A percentile compares a stretch with the other conserved stretches of the same genome.
Conservation (phyloP, 2,113 vertebrate genomes). For the Fregata magnificens region DNA sequence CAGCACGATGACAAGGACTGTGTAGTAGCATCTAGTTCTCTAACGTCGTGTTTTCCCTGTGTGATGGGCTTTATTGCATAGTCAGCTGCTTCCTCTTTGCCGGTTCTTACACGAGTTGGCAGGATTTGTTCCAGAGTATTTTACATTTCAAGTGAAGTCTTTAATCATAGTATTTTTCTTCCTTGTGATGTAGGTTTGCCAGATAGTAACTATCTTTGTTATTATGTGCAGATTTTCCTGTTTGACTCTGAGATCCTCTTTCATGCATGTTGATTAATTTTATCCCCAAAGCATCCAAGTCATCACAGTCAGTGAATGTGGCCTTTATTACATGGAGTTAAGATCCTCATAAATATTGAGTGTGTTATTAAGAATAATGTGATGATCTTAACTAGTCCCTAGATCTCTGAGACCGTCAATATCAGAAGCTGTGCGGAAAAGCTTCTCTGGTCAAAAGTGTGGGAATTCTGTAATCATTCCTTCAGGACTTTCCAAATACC, state of each 20-base stretch:
- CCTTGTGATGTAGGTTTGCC: conserved; percentile 21
- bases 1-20: neutral
- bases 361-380: conserved; percentile 8
- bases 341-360: conserved; percentile 46
- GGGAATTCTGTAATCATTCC: neutral
- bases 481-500: neutral
- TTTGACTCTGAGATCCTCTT: conserved; percentile 33
- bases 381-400: neutral
- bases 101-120: neutral
- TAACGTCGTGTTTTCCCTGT: neutral
- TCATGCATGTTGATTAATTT: conserved; percentile 54
- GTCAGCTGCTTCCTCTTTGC: neutral
- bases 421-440: neutral
- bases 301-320: neutral
- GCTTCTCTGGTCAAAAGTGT: neutral
- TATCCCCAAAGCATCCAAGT: conserved; percentile 4
- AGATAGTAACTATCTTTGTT: conserved; percentile 38
- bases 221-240: conserved; percentile 42
- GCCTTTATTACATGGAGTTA: conserved; percentile 22
- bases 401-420: neutral
- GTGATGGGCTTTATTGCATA: neutral
- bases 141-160: conserved; percentile 49
- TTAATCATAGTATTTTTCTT: conserved; percentile 47
- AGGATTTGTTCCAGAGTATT: neutral
- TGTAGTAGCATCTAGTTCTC: neutral